Evolutionary conservation across 2,888 invertebrate genomes (phyloP), one percentile per base, ranked within the genome.

Genomic region (Lottia scabra): DNA sequence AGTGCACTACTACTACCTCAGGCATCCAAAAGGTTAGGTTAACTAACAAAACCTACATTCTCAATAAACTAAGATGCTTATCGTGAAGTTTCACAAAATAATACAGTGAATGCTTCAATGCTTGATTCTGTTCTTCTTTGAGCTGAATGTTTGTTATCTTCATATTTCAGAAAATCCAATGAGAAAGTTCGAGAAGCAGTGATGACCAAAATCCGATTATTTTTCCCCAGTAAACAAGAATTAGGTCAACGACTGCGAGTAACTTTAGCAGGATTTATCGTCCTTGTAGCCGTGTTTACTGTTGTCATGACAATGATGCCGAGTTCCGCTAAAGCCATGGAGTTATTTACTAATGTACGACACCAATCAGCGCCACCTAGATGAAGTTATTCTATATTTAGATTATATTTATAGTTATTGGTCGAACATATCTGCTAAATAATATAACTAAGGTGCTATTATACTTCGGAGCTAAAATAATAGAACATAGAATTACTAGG

Each of bases 291-390:
- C 0, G 63, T 83, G 10, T 65, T 78, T 30, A 83, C 81, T 65
- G 78, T 83, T 45, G 74, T 85, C 46, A 67, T 83, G 23, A 81
- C 82, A 46, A 73, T 85, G 27, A 74, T 83, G 23, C 84, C 84
- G 3, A 75, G 81, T 12, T 71, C 77, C 12, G 83, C 81, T 0
- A 67, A 77, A 0, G 74, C 75, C 10, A 69, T 79, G 63, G 70
- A 70, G 56, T 27, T 66, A 26, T 26, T 64, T 23, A 56, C 46
- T n/a, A 27, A 63, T 15, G 30, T 65, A 23, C 71, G 65, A 44
- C 67, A 71, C 38, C 46, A 67, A 44, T 67, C 67, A 15, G 45
- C 30, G 30, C 71, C 71, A 43, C 71, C 71, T 62, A 19, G 67
- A 63, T 71, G 62, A 62, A 43, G 38, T 38, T 38, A 38, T 38